Conservation (phyloP, 2,113 vertebrate genomes). For the Cardinalis cardinalis region DNA sequence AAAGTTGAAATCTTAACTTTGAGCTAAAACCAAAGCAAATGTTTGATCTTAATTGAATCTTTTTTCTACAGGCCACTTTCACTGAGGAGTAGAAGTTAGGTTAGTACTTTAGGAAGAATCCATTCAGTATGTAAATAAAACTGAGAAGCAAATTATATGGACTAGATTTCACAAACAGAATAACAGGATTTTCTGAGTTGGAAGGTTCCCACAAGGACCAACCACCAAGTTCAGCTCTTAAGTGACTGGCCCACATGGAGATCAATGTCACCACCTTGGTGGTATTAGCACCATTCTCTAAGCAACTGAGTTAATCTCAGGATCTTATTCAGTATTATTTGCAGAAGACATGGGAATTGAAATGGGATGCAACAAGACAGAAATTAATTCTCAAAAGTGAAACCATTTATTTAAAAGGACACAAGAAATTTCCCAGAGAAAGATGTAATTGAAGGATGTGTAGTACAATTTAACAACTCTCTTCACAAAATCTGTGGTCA, state of each 20-base stretch:
- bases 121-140: neutral
- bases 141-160: neutral
- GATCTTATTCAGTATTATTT: neutral
- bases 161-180: neutral
- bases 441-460: neutral
- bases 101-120: neutral
- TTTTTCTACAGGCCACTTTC: neutral
- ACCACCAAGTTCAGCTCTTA: too few species aligned
- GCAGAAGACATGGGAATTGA: neutral
- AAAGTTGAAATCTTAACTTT: neutral
- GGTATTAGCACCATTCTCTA: neutral
- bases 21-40: neutral
- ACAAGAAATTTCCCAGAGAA: neutral
- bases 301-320: neutral
- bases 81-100: neutral
- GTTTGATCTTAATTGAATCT: neutral
- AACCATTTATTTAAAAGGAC: neutral
- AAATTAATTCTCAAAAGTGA: neutral
- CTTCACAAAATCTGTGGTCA: neutral
- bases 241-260: too few species aligned
- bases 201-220: neutral
- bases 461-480: neutral
- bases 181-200: neutral
- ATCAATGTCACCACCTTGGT: neutral
- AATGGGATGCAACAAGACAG: neutral